Conservation (phyloP, 1,140 invertebrate genomes). For the Drosophila pectinifera region DNA sequence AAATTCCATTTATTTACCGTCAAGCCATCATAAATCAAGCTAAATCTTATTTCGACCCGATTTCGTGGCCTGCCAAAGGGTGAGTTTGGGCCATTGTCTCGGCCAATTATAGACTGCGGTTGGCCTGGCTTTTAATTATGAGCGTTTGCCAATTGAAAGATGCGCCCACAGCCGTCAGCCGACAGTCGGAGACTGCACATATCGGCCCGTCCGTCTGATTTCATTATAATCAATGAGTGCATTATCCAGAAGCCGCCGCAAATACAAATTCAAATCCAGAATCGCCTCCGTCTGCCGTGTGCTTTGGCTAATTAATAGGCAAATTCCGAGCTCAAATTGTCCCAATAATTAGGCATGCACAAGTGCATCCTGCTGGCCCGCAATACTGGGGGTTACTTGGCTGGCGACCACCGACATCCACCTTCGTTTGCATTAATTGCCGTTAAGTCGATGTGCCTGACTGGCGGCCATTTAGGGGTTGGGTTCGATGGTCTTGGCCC, state of each 20-base stretch:
- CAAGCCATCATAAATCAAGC: conserved; percentile 56
- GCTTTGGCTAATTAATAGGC: conserved; percentile 77
- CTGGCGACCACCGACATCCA: conserved; percentile 52
- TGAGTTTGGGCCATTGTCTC: conserved; percentile 18
- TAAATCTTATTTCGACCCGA: conserved; percentile 31
- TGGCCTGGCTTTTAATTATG: conserved; percentile 70
- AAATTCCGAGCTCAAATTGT: conserved; percentile 78
- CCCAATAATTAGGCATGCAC: conserved; percentile 81
- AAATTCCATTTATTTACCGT: conserved; percentile 19
- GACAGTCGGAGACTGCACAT: conserved; percentile 6
- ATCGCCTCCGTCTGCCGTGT: conserved; percentile 39
- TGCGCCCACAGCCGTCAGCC: conserved; percentile 19
- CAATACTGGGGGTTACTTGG: conserved; percentile 21
- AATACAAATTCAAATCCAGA: conserved; percentile 57
- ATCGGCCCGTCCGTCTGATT: conserved; percentile 71
- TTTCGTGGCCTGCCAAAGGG: conserved; percentile 3
- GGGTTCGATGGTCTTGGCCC: background rate
- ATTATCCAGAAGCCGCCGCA: conserved; percentile 60
- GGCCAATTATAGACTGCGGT: conserved; percentile 49
- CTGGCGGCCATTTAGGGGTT: conserved; percentile 60
- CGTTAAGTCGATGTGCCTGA: conserved; percentile 70
- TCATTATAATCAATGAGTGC: conserved; percentile 81
- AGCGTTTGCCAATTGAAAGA: conserved; percentile 74
- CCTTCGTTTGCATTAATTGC: conserved; percentile 83
- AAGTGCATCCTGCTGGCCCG: conserved; percentile 51